Percentiles rank a stretch among this genome's conserved stretches.
phyloP scores from a whole-genome alignment of 2,797 vertebrate species.

The Syngnathus rostellatus region DNA sequence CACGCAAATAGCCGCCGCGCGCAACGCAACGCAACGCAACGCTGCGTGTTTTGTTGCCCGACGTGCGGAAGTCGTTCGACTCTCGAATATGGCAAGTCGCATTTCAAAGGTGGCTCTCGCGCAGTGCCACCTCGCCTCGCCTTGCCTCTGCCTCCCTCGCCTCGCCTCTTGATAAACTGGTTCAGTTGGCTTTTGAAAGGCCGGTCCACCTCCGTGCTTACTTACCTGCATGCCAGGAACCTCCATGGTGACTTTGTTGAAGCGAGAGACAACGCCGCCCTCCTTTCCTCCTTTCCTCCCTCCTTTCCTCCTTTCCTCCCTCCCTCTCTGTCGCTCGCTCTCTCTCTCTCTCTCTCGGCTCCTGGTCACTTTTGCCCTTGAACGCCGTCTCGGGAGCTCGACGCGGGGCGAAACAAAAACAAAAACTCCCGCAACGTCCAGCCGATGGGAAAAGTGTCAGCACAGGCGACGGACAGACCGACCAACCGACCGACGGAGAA shows the following conservation, averaged over 20 bases:
- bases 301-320: conserved; percentile 20
- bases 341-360: neutral
- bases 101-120: neutral
- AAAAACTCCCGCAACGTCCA: neutral
- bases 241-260: conserved; percentile 50
- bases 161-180: conserved; percentile 1
- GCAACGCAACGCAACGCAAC: no score
- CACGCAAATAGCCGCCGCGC: no score
- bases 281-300: conserved; percentile 33
- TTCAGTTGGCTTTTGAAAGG: neutral
- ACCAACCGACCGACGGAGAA: no score
- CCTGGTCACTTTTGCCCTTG: conserved; percentile 24
- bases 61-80: neutral
- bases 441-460: neutral
- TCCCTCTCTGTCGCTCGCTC: no score
- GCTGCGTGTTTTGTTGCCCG: neutral
- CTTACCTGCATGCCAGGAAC: conserved; percentile 69
- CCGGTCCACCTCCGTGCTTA: conserved; percentile 43
- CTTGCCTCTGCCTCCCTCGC: no score
- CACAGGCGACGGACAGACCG: no score
- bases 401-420: conserved; percentile 1
- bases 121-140: neutral
- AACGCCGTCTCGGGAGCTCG: neutral
- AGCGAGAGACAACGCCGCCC: conserved; percentile 29
- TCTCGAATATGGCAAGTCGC: no score